These are phyloP conservation scores for Sebastiscus albofasciatus DNA, from an alignment of 2,797 vertebrate genomes.

Conservation along the genomic window DNA sequence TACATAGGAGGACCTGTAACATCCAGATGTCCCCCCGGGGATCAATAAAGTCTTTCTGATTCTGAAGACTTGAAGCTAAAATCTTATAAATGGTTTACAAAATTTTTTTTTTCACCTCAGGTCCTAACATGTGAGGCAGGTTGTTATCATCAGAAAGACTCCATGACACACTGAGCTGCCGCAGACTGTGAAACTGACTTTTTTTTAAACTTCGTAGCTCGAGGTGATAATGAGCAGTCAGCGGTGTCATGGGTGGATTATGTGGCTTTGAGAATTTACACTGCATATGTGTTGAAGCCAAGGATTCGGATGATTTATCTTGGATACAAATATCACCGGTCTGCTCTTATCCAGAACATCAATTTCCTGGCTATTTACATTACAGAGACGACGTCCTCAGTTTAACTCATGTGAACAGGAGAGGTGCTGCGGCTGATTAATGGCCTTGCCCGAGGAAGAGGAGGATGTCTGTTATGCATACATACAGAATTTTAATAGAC, in stretches of 20 bases:
- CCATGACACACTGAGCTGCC: not conserved
- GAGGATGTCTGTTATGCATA: conserved; percentile 14
- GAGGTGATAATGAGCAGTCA: conserved; percentile 54
- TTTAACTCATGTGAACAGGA: conserved; percentile 4
- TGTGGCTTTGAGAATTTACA: conserved; percentile 4
- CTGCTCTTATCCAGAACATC: conserved; percentile 16
- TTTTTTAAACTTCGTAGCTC: conserved; percentile 8
- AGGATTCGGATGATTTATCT: conserved; percentile 23
- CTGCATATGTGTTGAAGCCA: conserved; percentile 5
- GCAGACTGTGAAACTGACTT: conserved; percentile 21
- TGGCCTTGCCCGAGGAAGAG: not conserved
- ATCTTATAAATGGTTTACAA: not conserved
- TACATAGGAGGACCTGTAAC: no score
- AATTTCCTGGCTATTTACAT: conserved; percentile 3
- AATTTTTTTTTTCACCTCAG: not conserved
- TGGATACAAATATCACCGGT: conserved; percentile 12
- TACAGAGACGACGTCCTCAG: not conserved
- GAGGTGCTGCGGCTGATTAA: conserved; percentile 15
- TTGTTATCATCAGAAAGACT: conserved; percentile 14
- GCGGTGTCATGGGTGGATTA: conserved; percentile 8
- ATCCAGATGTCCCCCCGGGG: fast-evolving
- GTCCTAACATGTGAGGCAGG: not conserved
- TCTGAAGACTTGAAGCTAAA: not conserved
- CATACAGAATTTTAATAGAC: not conserved
- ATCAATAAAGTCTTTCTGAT: no score